These are phyloP conservation scores for Epistrophe grossulariae DNA, from an alignment of 2,888 invertebrate genomes.

Conservation along the genomic window DNA sequence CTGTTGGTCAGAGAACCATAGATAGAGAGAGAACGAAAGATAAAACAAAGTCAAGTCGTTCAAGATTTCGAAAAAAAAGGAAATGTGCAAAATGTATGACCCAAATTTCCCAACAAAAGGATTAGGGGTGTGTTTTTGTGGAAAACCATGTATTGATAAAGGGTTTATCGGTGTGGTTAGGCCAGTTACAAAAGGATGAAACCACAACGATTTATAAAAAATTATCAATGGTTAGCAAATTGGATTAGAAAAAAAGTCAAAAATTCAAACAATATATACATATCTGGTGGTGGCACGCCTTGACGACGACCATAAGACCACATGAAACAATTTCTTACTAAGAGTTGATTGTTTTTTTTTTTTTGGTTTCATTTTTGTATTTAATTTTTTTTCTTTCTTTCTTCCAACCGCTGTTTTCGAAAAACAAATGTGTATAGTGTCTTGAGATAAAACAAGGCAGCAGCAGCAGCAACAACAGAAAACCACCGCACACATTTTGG, in stretches of 20 bases:
- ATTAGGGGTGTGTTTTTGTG: conserved; percentile 68
- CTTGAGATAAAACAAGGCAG: conserved; percentile 8
- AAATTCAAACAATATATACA: conserved; percentile 56
- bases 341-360: conserved; percentile 33
- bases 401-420: neutral
- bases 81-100: conserved; percentile 52
- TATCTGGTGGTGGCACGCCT: conserved; percentile 58
- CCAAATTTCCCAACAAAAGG: conserved; percentile 67
- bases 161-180: conserved; percentile 62
- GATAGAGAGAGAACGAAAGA: neutral
- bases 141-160: conserved; percentile 62
- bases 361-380: neutral
- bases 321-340: conserved; percentile 60
- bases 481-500: conserved; percentile 23
- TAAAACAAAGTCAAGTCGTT: conserved; percentile 49
- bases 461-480: neutral
- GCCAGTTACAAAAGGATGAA: conserved; percentile 54
- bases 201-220: conserved; percentile 63
- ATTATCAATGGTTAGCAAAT: conserved; percentile 70
- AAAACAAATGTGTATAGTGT: conserved; percentile 28
- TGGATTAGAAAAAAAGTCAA: conserved; percentile 73
- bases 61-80: conserved; percentile 31
- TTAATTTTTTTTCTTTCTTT: neutral
- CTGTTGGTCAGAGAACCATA: neutral
- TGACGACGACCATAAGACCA: conserved; percentile 13